Evolutionary conservation across 2,888 invertebrate species (phyloP).

Genomic region (Cerastoderma edule): DNA sequence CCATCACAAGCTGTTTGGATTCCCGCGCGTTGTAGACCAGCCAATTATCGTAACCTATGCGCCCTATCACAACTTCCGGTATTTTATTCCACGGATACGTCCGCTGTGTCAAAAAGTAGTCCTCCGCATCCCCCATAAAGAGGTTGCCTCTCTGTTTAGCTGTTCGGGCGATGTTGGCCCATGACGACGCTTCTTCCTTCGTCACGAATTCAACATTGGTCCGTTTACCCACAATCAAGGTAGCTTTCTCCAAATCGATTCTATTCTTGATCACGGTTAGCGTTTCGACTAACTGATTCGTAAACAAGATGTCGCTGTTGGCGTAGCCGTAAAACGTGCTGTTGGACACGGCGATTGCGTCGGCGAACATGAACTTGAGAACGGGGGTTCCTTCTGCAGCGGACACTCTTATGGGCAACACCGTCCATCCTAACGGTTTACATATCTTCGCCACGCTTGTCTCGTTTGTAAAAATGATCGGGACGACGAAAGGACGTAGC

Average conservation of each 20-base stretch:
- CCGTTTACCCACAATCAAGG: conserved; percentile 65
- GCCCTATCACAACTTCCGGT: conserved; percentile 77
- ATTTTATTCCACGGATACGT: conserved; percentile 73
- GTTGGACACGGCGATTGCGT: conserved; percentile 65
- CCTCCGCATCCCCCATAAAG: conserved; percentile 73
- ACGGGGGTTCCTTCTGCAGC: conserved; percentile 71
- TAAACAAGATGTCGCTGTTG: conserved; percentile 77
- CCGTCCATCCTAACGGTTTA: conserved; percentile 62
- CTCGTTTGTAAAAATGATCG: conserved; percentile 70
- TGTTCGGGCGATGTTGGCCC: conserved; percentile 50
- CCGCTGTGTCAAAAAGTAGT: conserved; percentile 73
- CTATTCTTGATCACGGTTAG: conserved; percentile 46
- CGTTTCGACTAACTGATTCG: conserved; percentile 64
- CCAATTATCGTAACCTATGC: conserved; percentile 79
- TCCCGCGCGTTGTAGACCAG: conserved; percentile 70
- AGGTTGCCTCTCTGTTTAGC: conserved; percentile 66
- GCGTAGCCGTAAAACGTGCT: conserved; percentile 73
- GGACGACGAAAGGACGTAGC: conserved; percentile 65
- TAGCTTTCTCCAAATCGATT: conserved; percentile 41
- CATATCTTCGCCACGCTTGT: conserved; percentile 48
- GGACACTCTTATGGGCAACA: conserved; percentile 57
- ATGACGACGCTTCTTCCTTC: conserved; percentile 56
- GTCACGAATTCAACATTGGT: conserved; percentile 72
- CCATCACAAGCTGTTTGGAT: conserved; percentile 66
- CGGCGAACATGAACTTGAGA: conserved; percentile 75